Percentiles rank a stretch among this genome's conserved stretches.
These are phyloP conservation scores for Siphlonurus alternatus DNA, from an alignment of 2,888 invertebrate genomes.

Conservation along the genomic window DNA sequence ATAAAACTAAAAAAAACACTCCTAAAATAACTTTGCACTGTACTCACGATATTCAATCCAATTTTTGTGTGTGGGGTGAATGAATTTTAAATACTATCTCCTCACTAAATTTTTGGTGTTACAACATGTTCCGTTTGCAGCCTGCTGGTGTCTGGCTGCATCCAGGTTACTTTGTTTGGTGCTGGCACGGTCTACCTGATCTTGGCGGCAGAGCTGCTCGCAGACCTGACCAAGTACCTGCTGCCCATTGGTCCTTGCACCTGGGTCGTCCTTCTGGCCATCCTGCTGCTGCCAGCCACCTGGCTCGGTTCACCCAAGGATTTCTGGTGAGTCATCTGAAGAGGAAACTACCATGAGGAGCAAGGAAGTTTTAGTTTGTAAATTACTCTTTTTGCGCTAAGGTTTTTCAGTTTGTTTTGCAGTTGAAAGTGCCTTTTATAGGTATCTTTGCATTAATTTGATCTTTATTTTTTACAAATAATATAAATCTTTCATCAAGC, in stretches of 20 bases:
- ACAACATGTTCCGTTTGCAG: too few relatives aligned
- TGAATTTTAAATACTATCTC: too few relatives aligned
- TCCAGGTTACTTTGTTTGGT: constrained; percentile 47
- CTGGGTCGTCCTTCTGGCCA: constrained; percentile 44
- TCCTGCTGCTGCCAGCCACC: constrained; percentile 39
- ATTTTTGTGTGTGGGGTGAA: too few relatives aligned
- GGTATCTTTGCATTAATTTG: too few relatives aligned
- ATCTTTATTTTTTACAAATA: too few relatives aligned
- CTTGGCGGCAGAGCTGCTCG: constrained; percentile 44
- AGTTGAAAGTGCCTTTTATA: background rate
- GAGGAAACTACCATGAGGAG: background rate
- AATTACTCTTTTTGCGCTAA: background rate
- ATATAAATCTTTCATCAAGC: too few relatives aligned
- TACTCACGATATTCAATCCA: too few relatives aligned
- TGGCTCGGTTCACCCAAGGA: constrained; percentile 54
- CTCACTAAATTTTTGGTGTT: too few relatives aligned
- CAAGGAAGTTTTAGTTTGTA: constrained; percentile 3
- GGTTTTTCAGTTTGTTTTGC: background rate
- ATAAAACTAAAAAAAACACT: too few relatives aligned
- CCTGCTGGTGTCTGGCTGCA: constrained; percentile 36
- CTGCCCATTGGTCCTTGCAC: constrained; percentile 37
- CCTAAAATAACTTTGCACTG: too few relatives aligned
- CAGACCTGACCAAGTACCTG: constrained; percentile 33
- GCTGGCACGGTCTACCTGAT: constrained; percentile 47
- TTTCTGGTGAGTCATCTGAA: constrained; percentile 39